phyloP scores from a whole-genome alignment of 2,797 vertebrate genomes.

The Okamejei kenojei region DNA sequence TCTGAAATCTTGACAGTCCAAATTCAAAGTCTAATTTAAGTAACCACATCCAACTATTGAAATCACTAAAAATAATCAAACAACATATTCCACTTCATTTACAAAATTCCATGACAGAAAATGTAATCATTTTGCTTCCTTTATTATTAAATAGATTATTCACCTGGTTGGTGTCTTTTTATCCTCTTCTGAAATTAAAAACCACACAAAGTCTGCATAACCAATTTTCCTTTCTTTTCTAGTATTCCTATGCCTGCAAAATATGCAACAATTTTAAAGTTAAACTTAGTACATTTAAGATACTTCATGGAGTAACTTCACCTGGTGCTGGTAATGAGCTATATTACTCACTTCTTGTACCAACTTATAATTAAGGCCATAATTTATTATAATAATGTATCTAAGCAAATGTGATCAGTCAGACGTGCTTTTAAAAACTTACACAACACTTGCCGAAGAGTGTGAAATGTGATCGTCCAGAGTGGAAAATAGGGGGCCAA shows the following conservation, averaged over 20 bases:
- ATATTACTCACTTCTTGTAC: background rate
- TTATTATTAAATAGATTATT: conserved; percentile 35
- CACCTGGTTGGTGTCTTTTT: conserved; percentile 88
- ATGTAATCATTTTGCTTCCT: background rate
- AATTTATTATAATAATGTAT: background rate
- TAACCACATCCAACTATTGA: background rate
- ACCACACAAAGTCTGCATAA: conserved; percentile 93
- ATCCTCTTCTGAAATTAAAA: conserved; percentile 94
- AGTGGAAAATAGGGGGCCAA: background rate
- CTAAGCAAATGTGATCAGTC: background rate
- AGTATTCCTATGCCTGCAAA: conserved; percentile 64
- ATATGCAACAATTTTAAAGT: background rate
- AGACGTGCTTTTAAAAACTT: background rate
- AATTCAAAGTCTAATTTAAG: background rate
- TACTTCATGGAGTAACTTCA: background rate
- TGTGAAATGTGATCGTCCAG: background rate
- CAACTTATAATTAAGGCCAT: background rate
- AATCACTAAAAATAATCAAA: background rate
- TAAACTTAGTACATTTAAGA: too few relatives aligned
- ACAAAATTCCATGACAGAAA: background rate
- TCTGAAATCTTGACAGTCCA: background rate
- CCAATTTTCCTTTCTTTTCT: conserved; percentile 75
- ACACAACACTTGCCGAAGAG: background rate
- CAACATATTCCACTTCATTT: background rate
- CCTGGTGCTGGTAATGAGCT: background rate